Base-by-base conservation (phyloP, 1,140 invertebrate species). In the Bathynomus jamesi region DNA sequence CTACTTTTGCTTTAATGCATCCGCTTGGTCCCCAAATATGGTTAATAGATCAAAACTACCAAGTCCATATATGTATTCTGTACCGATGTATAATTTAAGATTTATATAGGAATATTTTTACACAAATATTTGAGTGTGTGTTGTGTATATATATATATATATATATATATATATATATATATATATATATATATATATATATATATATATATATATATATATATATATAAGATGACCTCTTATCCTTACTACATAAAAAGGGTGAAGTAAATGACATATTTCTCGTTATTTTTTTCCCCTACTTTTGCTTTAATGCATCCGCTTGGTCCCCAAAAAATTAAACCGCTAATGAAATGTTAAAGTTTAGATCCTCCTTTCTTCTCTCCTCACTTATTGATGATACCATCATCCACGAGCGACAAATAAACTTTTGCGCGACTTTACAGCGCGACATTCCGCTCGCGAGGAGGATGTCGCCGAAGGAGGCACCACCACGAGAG, bases 151-250 rank as follows among this genome's bases (percentile, higher is more conserved):
- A 40, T 40, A 40, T 40, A 40, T 40, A 40, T 40, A 40, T 40
- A 40, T 40, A 40, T 40, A 40, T 40, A 40, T 40, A 40, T 40
- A 40, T 40, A 40, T 40, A 40, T 40, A 40, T 40, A 40, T 40
- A 53, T 53, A 53, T 53, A 53, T 53, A 53, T 53, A 53, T 53
- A 53, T 53, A 53, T 53, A 53, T 53, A 53, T 53, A 53, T 53
- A 53, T 53, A 2, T 17, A 17, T 3, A 17, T 53, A 5, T 53
- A 2, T 53, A 21, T 1, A 3, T 53, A 21, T 53, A 5, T 53
- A 21, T 53, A 21, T 2, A 53, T 53, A 53, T 53, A 17, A 17
- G 21, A 40, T 40, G 13, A 17, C 21, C 40, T 53, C 40, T 53
- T 53, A 7, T 40, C 32, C 17, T 2, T 11, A 11, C 13, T 53